Percentiles rank a stretch among this genome's conserved stretches.
phyloP scores from a whole-genome alignment of 1,140 invertebrate species.

The Cotesia vestalis region DNA sequence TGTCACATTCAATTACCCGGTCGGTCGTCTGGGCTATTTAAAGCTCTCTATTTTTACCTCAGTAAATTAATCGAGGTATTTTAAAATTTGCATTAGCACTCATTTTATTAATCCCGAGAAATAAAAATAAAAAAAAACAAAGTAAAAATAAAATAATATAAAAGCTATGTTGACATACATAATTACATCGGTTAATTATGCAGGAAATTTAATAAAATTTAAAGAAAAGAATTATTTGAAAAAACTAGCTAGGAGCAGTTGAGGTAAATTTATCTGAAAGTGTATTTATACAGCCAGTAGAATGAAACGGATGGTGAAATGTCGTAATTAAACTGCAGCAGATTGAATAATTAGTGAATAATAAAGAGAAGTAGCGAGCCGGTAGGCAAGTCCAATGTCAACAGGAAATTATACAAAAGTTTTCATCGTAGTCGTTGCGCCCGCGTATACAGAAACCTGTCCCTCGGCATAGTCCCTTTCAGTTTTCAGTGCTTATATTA shows the following conservation, averaged over 20 bases:
- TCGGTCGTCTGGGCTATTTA: too few species aligned
- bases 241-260: not conserved
- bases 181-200: too few species aligned
- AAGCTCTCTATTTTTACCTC: too few species aligned
- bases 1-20: too few species aligned
- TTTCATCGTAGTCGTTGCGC: not conserved
- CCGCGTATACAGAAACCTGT: constrained; percentile 19
- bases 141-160: too few species aligned
- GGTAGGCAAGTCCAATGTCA: constrained; percentile 19
- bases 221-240: not conserved
- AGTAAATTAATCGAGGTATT: too few species aligned
- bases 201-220: too few species aligned
- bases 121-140: too few species aligned
- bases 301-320: constrained; percentile 6
- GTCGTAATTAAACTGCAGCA: constrained; percentile 21
- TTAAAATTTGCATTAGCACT: too few species aligned
- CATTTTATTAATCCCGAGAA: too few species aligned
- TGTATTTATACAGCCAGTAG: not conserved
- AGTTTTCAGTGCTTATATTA: constrained; percentile 16
- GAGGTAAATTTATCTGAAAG: not conserved
- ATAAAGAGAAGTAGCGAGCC: constrained; percentile 7
- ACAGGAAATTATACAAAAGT: constrained; percentile 26
- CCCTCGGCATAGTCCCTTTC: constrained; percentile 18
- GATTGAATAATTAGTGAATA: constrained; percentile 24
- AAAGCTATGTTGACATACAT: too few species aligned